These are phyloP conservation scores for Leontopithecus rosalia DNA, from an alignment of 2,797 vertebrate genomes.

Conservation along the genomic window DNA sequence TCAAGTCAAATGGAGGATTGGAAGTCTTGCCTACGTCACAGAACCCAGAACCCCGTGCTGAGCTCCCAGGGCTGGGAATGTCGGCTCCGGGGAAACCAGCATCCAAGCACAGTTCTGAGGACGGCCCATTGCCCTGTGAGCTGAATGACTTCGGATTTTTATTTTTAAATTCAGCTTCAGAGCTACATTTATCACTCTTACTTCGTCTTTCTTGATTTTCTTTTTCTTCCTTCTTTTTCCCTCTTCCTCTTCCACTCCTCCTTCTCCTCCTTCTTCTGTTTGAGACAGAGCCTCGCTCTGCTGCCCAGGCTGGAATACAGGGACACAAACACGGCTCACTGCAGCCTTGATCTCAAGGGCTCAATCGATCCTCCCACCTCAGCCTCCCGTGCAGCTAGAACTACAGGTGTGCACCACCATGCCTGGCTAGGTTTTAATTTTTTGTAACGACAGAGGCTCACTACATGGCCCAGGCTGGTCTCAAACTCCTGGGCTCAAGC, in stretches of 20 bases:
- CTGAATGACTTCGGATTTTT: background rate
- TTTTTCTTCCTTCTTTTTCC: background rate
- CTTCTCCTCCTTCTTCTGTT: no score
- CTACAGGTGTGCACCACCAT: no score
- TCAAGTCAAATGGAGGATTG: background rate
- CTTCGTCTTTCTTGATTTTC: background rate
- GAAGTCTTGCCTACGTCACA: background rate
- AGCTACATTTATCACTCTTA: background rate
- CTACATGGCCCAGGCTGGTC: no score
- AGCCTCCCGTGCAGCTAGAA: no score
- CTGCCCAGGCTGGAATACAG: background rate
- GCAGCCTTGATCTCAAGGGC: no score
- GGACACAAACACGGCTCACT: background rate
- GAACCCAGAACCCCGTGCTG: background rate
- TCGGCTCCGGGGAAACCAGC: background rate
- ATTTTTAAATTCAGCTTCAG: background rate
- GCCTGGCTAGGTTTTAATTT: no score
- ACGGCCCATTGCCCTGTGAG: rapidly evolving
- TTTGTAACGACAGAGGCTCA: no score
- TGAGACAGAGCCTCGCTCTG: no score
- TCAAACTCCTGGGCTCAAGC: no score
- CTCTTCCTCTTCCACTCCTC: no score
- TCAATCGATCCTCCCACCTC: no score
- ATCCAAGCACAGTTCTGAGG: background rate
- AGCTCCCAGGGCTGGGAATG: background rate